Percentiles rank a stretch among this genome's conserved stretches.
phyloP scores from a whole-genome alignment of 2,113 vertebrate genomes.

The Athene cunicularia region DNA sequence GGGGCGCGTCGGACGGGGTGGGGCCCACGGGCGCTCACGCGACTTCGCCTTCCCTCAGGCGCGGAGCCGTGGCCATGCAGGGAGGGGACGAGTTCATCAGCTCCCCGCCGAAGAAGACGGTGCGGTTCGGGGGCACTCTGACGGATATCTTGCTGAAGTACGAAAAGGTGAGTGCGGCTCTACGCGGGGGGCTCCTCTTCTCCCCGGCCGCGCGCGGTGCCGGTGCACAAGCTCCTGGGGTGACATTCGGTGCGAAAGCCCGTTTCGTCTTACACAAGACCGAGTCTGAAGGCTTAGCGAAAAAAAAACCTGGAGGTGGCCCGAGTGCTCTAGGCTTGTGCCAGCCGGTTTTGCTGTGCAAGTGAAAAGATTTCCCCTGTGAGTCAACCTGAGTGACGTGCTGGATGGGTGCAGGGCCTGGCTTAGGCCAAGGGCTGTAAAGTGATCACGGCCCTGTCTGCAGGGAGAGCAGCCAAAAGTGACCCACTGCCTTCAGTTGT shows the following conservation, averaged over 20 bases:
- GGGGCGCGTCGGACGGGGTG: too few relatives aligned
- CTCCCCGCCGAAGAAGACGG: constrained; percentile 86
- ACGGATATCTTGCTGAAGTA: constrained; percentile 84
- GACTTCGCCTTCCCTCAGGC: neutral
- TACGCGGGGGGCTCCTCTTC: neutral
- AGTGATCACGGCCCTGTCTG: rapidly evolving
- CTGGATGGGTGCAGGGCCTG: neutral
- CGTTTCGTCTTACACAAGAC: neutral
- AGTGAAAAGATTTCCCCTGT: neutral
- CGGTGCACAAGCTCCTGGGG: rapidly evolving
- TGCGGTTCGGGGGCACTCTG: constrained; percentile 90
- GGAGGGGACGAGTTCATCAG: constrained; percentile 81
- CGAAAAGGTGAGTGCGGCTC: constrained; percentile 74
- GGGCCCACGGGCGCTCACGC: neutral
- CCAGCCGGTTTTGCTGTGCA: neutral
- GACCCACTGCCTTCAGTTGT: neutral
- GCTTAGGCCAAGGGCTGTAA: rapidly evolving
- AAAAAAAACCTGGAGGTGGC: neutral
- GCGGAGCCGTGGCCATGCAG: constrained; percentile 73
- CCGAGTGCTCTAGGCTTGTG: neutral
- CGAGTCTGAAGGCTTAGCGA: neutral
- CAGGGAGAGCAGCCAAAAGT: neutral
- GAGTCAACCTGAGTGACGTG: neutral
- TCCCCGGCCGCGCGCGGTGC: neutral
- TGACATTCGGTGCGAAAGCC: rapidly evolving